Evolutionary conservation across 2,888 invertebrate species (phyloP).

Genomic region (Nomada fabriciana): DNA sequence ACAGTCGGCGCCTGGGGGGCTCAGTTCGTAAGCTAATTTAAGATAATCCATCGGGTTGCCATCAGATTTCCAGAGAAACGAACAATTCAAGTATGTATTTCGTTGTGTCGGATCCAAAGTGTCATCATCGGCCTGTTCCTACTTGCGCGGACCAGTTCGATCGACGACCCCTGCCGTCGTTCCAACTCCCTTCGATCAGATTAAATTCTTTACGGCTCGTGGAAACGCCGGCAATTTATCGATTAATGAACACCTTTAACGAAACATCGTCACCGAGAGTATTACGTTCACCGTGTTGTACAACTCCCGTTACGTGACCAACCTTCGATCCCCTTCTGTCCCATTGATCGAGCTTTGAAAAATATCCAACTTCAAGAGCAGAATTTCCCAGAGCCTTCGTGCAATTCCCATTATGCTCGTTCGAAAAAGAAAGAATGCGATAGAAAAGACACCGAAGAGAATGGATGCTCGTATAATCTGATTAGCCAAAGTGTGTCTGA

Average conservation of each 20-base stretch:
- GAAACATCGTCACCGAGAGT: slow-evolving; percentile 30
- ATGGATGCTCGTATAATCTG: slow-evolving; percentile 61
- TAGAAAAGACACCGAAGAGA: slow-evolving; percentile 9
- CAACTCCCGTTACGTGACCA: background rate
- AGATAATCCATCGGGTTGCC: too few species aligned
- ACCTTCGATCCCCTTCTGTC: background rate
- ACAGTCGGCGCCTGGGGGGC: slow-evolving; percentile 29
- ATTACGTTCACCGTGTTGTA: background rate
- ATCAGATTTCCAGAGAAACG: slow-evolving; percentile 19
- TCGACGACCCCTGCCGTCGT: slow-evolving; percentile 40
- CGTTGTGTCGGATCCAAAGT: background rate
- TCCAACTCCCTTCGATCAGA: slow-evolving; percentile 51
- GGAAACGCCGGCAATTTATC: slow-evolving; percentile 53
- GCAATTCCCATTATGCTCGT: background rate
- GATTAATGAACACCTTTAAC: slow-evolving; percentile 54
- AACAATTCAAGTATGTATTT: background rate
- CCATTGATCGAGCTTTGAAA: background rate
- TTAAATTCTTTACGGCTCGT: slow-evolving; percentile 53
- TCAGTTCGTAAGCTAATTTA: slow-evolving; percentile 8
- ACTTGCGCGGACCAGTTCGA: background rate
- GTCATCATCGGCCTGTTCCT: background rate
- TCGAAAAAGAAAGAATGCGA: too few species aligned
- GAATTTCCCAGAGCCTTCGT: too few species aligned
- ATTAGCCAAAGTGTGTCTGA: slow-evolving; percentile 75
- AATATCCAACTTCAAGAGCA: slow-evolving; percentile 8